A percentile compares a stretch with the other conserved stretches of the same genome.
These are phyloP conservation scores for Daphoenositta chrysoptera DNA, from an alignment of 2,113 vertebrate species.

Conservation along the genomic window DNA sequence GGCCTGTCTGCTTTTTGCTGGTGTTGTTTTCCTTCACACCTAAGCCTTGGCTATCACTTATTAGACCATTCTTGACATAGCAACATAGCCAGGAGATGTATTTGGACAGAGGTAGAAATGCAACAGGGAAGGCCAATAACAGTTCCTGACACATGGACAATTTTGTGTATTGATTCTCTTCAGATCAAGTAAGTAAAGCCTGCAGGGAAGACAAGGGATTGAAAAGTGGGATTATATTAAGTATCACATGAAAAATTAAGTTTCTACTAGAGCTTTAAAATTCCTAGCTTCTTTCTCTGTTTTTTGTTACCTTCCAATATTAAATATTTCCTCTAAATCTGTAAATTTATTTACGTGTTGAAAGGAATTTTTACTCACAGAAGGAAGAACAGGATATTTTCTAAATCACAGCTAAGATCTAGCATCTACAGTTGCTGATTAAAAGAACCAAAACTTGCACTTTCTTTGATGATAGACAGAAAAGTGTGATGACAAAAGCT, in stretches of 20 bases:
- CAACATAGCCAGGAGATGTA: neutral
- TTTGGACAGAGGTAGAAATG: neutral
- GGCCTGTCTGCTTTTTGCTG: neutral
- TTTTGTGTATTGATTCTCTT: neutral
- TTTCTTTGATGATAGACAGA: slow-evolving; percentile 19
- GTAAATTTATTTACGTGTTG: neutral
- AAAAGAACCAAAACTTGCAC: neutral
- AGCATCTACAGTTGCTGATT: neutral
- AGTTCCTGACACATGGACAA: neutral
- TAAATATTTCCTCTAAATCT: neutral
- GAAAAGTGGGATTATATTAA: neutral
- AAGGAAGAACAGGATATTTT: neutral
- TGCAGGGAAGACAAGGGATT: neutral
- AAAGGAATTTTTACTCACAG: neutral
- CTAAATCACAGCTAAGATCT: neutral
- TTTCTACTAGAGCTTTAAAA: neutral
- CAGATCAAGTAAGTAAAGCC: neutral
- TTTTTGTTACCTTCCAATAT: neutral
- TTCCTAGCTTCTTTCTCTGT: neutral
- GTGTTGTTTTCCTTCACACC: neutral
- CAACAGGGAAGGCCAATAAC: neutral
- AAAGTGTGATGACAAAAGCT: slow-evolving; percentile 12
- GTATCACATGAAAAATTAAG: neutral
- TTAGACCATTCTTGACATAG: neutral
- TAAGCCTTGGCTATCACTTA: neutral